These are phyloP conservation scores for Semicossyphus pulcher DNA, from an alignment of 2,113 vertebrate species.

Conservation along the genomic window DNA sequence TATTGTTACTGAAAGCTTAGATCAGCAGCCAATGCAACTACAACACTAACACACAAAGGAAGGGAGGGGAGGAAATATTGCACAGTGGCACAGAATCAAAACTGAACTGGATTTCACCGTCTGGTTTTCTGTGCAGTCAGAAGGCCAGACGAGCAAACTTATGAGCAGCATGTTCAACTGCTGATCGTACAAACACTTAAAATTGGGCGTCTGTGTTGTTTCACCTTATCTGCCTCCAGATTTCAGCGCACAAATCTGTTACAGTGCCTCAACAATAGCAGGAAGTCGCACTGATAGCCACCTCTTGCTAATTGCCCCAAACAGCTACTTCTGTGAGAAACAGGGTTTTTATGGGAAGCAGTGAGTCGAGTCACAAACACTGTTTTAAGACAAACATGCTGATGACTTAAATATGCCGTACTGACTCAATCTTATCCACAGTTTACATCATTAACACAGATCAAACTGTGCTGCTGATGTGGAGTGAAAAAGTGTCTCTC, in stretches of 20 bases:
- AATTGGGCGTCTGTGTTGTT: constrained; percentile 20
- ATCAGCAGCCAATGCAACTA: background rate
- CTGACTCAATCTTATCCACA: too few relatives aligned
- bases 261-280: constrained; percentile 27
- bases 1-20: background rate
- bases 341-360: too few relatives aligned
- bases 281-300: constrained; percentile 23
- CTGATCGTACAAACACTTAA: background rate
- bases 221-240: background rate
- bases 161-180: too few relatives aligned
- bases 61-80: background rate
- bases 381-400: background rate
- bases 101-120: background rate
- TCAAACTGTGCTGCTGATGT: too few relatives aligned
- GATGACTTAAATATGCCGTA: too few relatives aligned
- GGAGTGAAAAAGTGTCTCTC: too few relatives aligned
- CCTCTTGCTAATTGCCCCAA: constrained; percentile 2
- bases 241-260: background rate
- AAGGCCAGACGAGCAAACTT: too few relatives aligned
- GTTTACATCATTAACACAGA: too few relatives aligned
- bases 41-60: background rate
- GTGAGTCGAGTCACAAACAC: background rate
- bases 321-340: background rate
- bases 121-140: background rate
- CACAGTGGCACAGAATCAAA: background rate